These are phyloP conservation scores for Thecocarcelia acutangulata DNA, from an alignment of 2,888 invertebrate genomes.

Conservation along the genomic window DNA sequence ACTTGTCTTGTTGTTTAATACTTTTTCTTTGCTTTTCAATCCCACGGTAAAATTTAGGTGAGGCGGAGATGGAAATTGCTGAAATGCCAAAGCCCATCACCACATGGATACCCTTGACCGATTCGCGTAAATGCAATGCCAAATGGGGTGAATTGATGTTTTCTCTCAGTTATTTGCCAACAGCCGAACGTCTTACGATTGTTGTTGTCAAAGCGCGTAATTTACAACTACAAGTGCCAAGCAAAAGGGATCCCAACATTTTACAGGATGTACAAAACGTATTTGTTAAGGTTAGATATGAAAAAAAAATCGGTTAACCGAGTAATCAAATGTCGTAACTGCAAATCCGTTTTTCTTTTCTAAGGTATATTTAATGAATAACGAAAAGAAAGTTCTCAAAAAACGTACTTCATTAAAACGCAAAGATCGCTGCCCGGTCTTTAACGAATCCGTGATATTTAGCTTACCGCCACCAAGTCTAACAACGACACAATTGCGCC, in stretches of 20 bases:
- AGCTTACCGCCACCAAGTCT: slow-evolving; percentile 87
- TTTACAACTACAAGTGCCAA: slow-evolving; percentile 83
- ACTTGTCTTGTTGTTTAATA: too few relatives aligned
- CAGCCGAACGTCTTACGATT: slow-evolving; percentile 88
- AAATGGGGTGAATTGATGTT: slow-evolving; percentile 91
- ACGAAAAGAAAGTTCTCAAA: slow-evolving; percentile 90
- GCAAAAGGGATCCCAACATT: slow-evolving; percentile 60
- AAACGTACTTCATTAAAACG: slow-evolving; percentile 90
- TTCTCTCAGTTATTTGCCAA: slow-evolving; percentile 90
- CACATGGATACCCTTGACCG: slow-evolving; percentile 89
- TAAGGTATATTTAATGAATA: slow-evolving; percentile 89
- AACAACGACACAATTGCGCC: slow-evolving; percentile 88
- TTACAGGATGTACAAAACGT: slow-evolving; percentile 84
- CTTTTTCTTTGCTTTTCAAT: background rate
- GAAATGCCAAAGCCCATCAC: slow-evolving; percentile 86
- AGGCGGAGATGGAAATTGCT: slow-evolving; percentile 86
- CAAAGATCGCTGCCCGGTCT: slow-evolving; percentile 88
- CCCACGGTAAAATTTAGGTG: slow-evolving; percentile 80
- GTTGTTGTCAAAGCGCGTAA: slow-evolving; percentile 88
- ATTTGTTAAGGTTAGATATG: slow-evolving; percentile 87
- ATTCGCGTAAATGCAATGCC: slow-evolving; percentile 86
- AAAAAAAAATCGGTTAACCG: too few relatives aligned
- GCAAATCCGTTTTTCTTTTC: slow-evolving; percentile 6
- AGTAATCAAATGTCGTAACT: slow-evolving; percentile 1
- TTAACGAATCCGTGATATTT: slow-evolving; percentile 93